Evolutionary conservation across 2,113 vertebrate species (phyloP).

Genomic region (Elephantulus edwardii): DNA sequence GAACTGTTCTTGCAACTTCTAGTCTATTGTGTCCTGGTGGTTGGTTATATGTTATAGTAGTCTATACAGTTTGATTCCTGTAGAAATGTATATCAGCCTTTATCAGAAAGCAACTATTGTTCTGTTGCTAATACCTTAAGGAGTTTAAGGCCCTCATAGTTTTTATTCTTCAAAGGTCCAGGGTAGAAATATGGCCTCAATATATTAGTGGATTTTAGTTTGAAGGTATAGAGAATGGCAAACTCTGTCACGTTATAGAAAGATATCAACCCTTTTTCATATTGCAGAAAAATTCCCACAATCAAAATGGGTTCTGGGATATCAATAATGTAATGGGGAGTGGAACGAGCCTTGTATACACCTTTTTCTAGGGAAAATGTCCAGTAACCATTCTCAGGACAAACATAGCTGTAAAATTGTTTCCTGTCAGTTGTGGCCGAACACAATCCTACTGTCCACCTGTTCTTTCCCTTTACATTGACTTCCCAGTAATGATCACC

Average conservation of each 20-base stretch:
- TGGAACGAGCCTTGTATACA: constrained; percentile 76
- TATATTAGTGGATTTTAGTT: background rate
- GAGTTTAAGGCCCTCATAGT: background rate
- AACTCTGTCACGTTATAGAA: background rate
- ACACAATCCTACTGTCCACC: constrained; percentile 83
- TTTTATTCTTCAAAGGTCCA: background rate
- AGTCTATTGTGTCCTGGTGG: background rate
- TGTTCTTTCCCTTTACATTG: constrained; percentile 80
- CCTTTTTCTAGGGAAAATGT: constrained; percentile 79
- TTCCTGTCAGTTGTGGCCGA: constrained; percentile 76
- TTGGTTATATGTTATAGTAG: no score
- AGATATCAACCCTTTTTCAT: constrained; percentile 22
- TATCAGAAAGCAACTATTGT: no score
- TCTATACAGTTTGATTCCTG: background rate
- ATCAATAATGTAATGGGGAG: no score
- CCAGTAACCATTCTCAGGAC: constrained; percentile 81
- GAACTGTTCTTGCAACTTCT: no score
- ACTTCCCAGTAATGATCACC: constrained; percentile 14
- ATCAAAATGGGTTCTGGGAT: constrained; percentile 43
- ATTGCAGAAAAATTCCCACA: constrained; percentile 80
- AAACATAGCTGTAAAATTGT: constrained; percentile 73
- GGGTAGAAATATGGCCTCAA: constrained; percentile 51
- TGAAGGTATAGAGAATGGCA: background rate
- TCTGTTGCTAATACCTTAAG: background rate
- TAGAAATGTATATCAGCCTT: background rate